Percentiles rank a stretch among this genome's conserved stretches.
These are phyloP conservation scores for Notolabrus celidotus DNA, from an alignment of 2,797 vertebrate genomes.

Conservation along the genomic window DNA sequence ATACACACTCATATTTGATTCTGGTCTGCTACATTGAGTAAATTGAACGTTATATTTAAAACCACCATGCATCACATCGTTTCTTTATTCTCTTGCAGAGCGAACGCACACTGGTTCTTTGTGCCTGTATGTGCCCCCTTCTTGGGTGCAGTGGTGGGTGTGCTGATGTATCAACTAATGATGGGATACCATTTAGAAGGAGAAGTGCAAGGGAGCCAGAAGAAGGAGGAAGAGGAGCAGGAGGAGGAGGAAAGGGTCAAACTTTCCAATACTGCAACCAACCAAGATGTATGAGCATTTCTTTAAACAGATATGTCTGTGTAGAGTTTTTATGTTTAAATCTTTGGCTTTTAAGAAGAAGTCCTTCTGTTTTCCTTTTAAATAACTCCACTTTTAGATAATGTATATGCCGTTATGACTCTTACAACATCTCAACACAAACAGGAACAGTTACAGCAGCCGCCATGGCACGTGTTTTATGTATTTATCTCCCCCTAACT, in stretches of 20 bases:
- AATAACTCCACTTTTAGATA: neutral
- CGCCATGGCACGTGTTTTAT: neutral
- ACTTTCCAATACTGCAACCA: constrained; percentile 82
- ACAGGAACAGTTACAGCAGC: neutral
- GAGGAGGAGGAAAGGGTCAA: constrained; percentile 86
- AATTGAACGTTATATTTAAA: neutral
- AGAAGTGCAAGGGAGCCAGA: constrained; percentile 76
- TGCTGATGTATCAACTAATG: constrained; percentile 90
- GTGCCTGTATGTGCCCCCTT: constrained; percentile 89
- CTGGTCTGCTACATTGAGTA: neutral
- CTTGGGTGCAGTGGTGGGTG: constrained; percentile 85
- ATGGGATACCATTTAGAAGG: constrained; percentile 87
- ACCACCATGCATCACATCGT: neutral
- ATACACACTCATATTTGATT: constrained; percentile 3
- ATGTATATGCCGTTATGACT: neutral
- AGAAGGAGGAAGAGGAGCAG: constrained; percentile 85
- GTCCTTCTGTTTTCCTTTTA: neutral
- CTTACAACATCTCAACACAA: neutral
- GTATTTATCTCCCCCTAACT: constrained; percentile 22
- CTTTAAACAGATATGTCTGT: neutral
- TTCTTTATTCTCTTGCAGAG: constrained; percentile 72
- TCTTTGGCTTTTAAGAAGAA: neutral
- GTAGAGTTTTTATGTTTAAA: too few species aligned
- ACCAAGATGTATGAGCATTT: constrained; percentile 81
- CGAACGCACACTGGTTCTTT: constrained; percentile 87